phyloP scores from a whole-genome alignment of 2,888 invertebrate genomes.

The Temnothorax rugatulus region DNA sequence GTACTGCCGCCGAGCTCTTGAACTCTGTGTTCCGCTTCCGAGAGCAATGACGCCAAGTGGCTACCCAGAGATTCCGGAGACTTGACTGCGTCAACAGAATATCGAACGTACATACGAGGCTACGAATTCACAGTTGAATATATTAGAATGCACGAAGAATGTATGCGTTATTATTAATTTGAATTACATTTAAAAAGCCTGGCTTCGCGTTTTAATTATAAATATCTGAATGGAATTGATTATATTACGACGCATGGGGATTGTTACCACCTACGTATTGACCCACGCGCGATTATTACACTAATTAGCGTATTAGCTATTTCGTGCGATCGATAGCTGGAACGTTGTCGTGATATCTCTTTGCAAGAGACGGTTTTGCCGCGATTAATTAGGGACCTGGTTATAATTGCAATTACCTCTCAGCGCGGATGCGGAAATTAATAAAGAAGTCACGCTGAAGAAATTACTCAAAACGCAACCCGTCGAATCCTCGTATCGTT shows the following conservation, averaged over 20 bases:
- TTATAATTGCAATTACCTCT: constrained; percentile 5
- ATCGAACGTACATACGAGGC: neutral
- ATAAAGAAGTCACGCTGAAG: neutral
- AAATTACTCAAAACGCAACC: neutral
- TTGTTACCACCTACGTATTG: neutral
- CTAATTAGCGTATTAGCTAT: constrained; percentile 10
- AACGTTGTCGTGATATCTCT: neutral
- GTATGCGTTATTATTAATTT: neutral
- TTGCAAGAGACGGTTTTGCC: neutral
- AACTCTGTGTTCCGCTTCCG: constrained; percentile 94
- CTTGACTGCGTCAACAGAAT: constrained; percentile 88
- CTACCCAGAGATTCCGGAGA: constrained; percentile 91
- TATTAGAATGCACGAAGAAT: neutral
- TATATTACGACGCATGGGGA: neutral
- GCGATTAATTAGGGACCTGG: neutral
- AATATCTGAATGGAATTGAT: neutral
- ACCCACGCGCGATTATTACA: neutral
- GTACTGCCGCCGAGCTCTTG: constrained; percentile 90
- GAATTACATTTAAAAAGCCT: neutral
- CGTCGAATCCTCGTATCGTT: neutral
- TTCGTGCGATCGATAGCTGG: neutral
- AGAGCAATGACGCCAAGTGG: constrained; percentile 92
- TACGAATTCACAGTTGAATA: neutral
- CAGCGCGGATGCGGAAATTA: neutral
- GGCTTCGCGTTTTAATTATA: neutral